Evolutionary conservation across 2,113 vertebrate genomes (phyloP).

Genomic region (Azemiops feae): DNA sequence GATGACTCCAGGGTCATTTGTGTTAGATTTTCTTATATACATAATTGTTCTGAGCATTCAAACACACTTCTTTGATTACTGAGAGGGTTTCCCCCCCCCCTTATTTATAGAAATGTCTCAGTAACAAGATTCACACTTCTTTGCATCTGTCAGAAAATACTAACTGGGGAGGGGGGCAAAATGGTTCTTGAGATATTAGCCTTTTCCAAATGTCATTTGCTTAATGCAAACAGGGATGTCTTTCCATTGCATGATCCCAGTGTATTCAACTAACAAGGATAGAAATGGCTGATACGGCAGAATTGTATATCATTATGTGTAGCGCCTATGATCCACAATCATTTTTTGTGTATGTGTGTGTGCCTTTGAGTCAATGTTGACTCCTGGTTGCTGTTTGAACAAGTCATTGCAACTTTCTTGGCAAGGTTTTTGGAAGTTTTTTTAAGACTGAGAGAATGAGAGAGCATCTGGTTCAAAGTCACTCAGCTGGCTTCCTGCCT

Average conservation of each 20-base stretch:
- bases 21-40: neutral
- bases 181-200: neutral
- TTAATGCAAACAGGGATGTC: neutral
- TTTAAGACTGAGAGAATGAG: neutral
- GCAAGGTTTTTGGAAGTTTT: neutral
- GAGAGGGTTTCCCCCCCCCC: neutral
- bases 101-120: neutral
- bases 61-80: neutral
- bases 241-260: neutral
- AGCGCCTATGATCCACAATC: neutral
- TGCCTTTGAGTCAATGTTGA: neutral
- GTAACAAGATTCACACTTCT: neutral
- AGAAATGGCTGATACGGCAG: neutral
- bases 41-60: neutral
- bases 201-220: neutral
- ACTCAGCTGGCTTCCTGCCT: neutral
- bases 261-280: neutral
- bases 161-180: neutral
- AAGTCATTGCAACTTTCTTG: neutral
- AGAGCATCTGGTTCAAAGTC: neutral
- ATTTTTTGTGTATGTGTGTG: neutral
- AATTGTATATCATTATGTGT: neutral
- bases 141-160: neutral
- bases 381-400: neutral
- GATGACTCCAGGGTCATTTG: neutral